Base-by-base conservation (phyloP, 92 coral and sea anemone genomes). In the Phenganax subtilis region DNA sequence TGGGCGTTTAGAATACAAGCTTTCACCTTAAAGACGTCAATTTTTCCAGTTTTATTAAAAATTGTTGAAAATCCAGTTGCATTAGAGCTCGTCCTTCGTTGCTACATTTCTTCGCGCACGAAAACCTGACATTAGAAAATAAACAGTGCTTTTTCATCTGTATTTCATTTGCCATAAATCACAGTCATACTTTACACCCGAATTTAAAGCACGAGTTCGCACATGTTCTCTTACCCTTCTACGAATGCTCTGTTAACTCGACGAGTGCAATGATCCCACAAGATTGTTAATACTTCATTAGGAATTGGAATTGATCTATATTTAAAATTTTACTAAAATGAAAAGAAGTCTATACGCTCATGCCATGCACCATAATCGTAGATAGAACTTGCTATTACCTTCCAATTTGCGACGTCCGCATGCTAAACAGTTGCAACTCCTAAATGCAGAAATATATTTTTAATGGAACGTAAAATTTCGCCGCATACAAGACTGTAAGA, bases 1-100 rank as follows among this genome's bases (percentile, higher is more conserved):
- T 37, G 47, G 25, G 25, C 25, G 25, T 37, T 37, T 37, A 37
- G 47, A 37, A 37, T 37, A 37, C 6, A 51, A 0, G 6, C 9
- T 8, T 64, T 60, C 70, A 91, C 96, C 96, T 89, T 75, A 92
- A 86, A 54, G 88, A 91, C 29, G 97, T 94, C 27, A 94, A 85
- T 88, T 92, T 94, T 85, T 94, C 98, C 52, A 94, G 88, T 64
- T 94, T 94, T 89, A 94, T 94, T 20, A 94, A 86, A 70, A 92
- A 94, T 76, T 94, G 98, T 75, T 94, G 98, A 81, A 92, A 94
- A 75, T 94, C 98, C 56, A 94, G 90, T 81, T 92, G 98, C 98
- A 94, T 94, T 84, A 94, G 80, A 12, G 98, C 98, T 75, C 98
- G 89, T 44, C 98, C 98, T 82, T 94, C 98, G 72, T 94, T 94